Conservation (phyloP, 1,140 invertebrate species). For the Tetramorium alpestre region DNA sequence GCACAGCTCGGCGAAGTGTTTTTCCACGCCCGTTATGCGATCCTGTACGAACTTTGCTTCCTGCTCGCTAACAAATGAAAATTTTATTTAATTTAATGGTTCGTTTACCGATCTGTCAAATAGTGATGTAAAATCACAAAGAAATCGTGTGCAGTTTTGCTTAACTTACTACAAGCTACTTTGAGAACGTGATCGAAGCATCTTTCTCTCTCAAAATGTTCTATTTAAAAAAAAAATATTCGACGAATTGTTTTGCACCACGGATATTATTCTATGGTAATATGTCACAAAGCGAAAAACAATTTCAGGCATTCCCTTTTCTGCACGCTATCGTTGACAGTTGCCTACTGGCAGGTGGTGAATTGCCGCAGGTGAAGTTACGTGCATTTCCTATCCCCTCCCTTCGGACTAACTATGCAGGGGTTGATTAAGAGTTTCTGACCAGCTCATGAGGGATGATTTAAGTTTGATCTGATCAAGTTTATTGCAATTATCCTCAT, state of each 20-base stretch:
- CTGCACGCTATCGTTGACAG: slow-evolving; percentile 22
- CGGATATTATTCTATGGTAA: background rate
- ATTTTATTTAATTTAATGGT: slow-evolving; percentile 10
- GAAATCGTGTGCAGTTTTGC: background rate
- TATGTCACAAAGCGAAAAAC: background rate
- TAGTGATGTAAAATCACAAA: background rate
- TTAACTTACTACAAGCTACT: slow-evolving; percentile 77
- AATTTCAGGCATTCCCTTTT: background rate
- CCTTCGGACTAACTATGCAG: slow-evolving; percentile 49
- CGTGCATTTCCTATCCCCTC: slow-evolving; percentile 54
- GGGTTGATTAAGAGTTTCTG: background rate
- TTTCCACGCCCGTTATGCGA: slow-evolving; percentile 89
- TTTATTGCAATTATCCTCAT: background rate
- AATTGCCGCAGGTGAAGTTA: slow-evolving; percentile 64
- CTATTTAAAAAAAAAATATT: background rate
- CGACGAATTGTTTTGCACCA: background rate
- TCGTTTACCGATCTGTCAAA: background rate
- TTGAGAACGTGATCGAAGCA: slow-evolving; percentile 80
- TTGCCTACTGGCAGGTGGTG: slow-evolving; percentile 75
- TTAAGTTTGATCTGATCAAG: background rate
- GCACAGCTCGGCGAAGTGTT: slow-evolving; percentile 90
- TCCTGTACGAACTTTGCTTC: slow-evolving; percentile 91
- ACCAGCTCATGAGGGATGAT: background rate
- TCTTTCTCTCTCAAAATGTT: slow-evolving; percentile 27
- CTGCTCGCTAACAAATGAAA: slow-evolving; percentile 84